Evolutionary conservation across 1,140 invertebrate genomes (phyloP), one percentile per base, ranked within the genome.

Genomic region (Mylabris phalerata): DNA sequence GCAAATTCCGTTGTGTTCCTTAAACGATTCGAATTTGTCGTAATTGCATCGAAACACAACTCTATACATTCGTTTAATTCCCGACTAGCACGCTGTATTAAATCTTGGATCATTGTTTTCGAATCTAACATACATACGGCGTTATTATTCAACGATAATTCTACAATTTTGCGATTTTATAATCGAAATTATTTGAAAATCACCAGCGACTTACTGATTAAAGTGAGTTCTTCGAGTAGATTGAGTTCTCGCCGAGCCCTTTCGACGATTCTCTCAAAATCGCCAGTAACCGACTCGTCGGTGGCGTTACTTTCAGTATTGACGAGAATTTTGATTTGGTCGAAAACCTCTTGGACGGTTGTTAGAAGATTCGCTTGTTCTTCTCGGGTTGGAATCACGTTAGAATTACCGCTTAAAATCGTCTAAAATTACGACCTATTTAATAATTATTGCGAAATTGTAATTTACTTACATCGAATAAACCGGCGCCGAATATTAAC

Each of bases 331-430:
- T 62, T 64, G 9, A 67, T 43, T 56, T 60, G 54, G 26, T 68
- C 58, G 45, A 70, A 67, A 9, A 70, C 57, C 59, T 70, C 63
- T 10, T 68, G 48, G 9, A 70, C 65, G 43, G 60, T 63, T 13
- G 43, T 58, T 41, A 70, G 46, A 3, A 70, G 49, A 50, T 68
- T 66, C 4, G 59, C 58, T 52, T 70, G 68, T 59, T 70, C 65
- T 4, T 52, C 48, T 55, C 62, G 59, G 5, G 67, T 64, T 3
- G 68, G 68, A 4, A 70, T 64, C 3, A 52, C 42, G 10, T 13
- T 43, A 3, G 50, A 41, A 5, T 11, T 32, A 5, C 48, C 48
- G n/a, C 48, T 11, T 9, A 58, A 10, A 9, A 51, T 51, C 5
- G 27, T 39, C 56, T 51, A 52, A 52, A 27, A 26, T 52, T 11